Evolutionary conservation across 2,888 invertebrate genomes (phyloP).

Genomic region (Temnothorax unifasciatus): DNA sequence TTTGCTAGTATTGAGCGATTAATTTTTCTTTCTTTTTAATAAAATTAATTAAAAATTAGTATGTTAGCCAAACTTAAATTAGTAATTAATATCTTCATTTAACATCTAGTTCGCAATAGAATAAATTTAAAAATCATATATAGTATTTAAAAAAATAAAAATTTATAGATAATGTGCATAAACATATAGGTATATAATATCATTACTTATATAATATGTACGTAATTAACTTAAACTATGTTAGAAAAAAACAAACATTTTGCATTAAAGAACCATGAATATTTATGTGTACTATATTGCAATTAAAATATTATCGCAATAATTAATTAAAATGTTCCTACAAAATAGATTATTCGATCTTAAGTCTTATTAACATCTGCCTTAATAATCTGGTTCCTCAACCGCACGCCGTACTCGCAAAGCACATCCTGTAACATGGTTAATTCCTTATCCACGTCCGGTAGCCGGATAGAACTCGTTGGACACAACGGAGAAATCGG

Average conservation of each 20-base stretch:
- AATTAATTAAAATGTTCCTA: background rate
- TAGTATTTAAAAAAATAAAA: background rate
- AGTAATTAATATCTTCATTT: background rate
- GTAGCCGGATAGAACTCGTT: slow-evolving; percentile 62
- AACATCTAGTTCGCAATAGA: background rate
- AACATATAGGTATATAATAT: background rate
- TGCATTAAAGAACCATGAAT: background rate
- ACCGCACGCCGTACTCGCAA: slow-evolving; percentile 61
- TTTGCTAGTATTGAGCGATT: too few species aligned
- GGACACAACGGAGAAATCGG: slow-evolving; percentile 70
- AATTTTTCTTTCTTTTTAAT: too few species aligned
- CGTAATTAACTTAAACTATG: slow-evolving; percentile 12
- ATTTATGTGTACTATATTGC: background rate
- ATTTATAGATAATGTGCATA: background rate
- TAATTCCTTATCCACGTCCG: slow-evolving; percentile 77
- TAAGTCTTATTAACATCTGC: slow-evolving; percentile 10
- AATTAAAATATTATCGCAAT: background rate
- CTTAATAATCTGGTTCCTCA: slow-evolving; percentile 49
- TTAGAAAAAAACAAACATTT: background rate
- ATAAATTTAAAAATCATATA: background rate
- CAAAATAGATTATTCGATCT: background rate
- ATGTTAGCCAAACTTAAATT: background rate
- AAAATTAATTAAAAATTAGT: too few species aligned
- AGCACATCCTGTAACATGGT: slow-evolving; percentile 69
- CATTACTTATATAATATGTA: background rate